phyloP scores from a whole-genome alignment of 2,888 invertebrate genomes.

The Tetranychus piercei region DNA sequence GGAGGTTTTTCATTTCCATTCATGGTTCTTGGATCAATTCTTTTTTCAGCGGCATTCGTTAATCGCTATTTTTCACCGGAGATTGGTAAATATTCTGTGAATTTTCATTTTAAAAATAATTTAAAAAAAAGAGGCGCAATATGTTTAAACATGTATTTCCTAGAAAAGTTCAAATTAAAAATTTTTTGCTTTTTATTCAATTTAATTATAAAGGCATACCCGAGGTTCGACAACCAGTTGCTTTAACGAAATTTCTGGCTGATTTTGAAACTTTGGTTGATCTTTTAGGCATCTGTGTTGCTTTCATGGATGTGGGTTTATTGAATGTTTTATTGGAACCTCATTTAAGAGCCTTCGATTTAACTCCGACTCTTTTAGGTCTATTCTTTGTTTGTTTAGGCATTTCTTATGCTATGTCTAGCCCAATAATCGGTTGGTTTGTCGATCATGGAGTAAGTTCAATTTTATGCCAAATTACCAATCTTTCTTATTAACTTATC shows the following conservation, averaged over 20 bases:
- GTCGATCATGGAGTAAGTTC: constrained; percentile 43
- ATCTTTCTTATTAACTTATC: not conserved
- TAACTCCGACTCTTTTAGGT: constrained; percentile 51
- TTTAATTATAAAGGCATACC: not conserved
- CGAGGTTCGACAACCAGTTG: not conserved
- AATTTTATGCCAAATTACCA: not conserved
- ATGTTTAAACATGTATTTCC: too few species aligned
- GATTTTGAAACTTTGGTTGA: not conserved
- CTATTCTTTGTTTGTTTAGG: constrained; percentile 68
- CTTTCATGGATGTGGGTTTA: not conserved
- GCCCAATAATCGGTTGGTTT: constrained; percentile 60
- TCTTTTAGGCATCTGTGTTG: not conserved
- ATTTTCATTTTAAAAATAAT: too few species aligned
- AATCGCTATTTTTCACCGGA: not conserved
- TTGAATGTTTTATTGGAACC: constrained; percentile 61
- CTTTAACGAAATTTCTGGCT: not conserved
- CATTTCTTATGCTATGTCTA: constrained; percentile 55
- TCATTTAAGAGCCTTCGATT: constrained; percentile 45
- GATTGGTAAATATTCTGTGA: not conserved
- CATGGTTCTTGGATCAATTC: constrained; percentile 51
- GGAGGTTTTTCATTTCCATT: constrained; percentile 58
- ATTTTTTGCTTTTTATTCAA: not conserved
- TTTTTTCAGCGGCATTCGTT: constrained; percentile 45
- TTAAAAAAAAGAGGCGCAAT: too few species aligned
- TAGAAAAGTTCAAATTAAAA: too few species aligned